Evolutionary conservation across 1,140 invertebrate genomes (phyloP).

Genomic region (Eulimnadia texana): DNA sequence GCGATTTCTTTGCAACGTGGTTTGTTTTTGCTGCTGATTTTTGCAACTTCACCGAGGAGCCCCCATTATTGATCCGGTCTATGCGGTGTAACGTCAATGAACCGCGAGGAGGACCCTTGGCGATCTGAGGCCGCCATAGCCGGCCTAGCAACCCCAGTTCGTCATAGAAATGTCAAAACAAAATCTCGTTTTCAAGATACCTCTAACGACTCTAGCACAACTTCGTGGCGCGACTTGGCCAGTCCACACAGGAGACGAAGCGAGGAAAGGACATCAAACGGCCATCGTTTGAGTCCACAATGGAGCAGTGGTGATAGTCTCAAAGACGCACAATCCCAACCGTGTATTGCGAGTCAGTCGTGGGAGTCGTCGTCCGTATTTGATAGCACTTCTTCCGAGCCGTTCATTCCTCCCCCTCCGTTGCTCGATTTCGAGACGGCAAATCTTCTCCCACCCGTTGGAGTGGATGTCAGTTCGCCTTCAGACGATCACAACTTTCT

Average conservation of each 20-base stretch:
- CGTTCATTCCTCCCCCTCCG: slow-evolving; percentile 12
- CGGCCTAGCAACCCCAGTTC: neutral
- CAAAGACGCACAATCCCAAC: neutral
- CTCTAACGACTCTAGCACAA: neutral
- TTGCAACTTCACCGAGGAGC: too few relatives aligned
- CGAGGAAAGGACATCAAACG: neutral
- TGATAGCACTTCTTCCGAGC: neutral
- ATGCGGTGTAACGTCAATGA: neutral
- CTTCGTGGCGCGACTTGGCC: neutral
- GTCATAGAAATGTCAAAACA: neutral
- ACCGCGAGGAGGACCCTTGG: neutral
- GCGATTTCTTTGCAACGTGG: too few relatives aligned
- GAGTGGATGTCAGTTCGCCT: slow-evolving; percentile 13
- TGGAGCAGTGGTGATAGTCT: neutral
- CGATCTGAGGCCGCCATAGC: neutral
- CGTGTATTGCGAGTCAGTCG: neutral
- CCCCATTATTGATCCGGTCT: neutral
- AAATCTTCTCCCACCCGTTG: slow-evolving; percentile 12
- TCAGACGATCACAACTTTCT: slow-evolving; percentile 11
- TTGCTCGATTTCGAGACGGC: slow-evolving; percentile 14
- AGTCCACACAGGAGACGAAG: neutral
- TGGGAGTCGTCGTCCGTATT: slow-evolving; percentile 1
- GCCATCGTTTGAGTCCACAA: neutral
- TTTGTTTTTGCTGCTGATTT: too few relatives aligned
- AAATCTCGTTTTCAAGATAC: neutral